Evolutionary conservation across 1,140 invertebrate species (phyloP).

Genomic region (Rhyacophila brunnea): DNA sequence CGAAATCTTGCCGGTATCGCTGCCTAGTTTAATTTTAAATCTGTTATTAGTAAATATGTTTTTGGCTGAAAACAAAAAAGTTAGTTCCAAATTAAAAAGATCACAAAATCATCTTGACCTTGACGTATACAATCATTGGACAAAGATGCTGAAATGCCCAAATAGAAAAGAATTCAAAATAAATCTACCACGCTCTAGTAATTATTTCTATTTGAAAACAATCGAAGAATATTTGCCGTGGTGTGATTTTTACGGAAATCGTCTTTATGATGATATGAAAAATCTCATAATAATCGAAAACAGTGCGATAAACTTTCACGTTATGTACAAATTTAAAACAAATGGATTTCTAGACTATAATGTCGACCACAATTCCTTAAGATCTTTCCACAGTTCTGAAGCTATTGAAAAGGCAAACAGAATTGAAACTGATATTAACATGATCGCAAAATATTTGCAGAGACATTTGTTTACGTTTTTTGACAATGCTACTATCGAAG

Average conservation of each 20-base stretch:
- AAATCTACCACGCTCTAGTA: neutral
- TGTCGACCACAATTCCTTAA: slow-evolving; percentile 12
- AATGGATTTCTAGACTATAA: slow-evolving; percentile 26
- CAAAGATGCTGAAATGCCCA: slow-evolving; percentile 4
- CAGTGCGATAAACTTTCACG: slow-evolving; percentile 1
- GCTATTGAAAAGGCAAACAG: slow-evolving; percentile 7
- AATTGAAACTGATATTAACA: slow-evolving; percentile 1
- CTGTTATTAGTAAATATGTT: slow-evolving; percentile 33
- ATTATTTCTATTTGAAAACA: slow-evolving; percentile 7
- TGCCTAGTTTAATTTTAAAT: slow-evolving; percentile 72
- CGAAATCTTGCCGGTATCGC: slow-evolving; percentile 81
- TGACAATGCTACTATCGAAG: slow-evolving; percentile 11
- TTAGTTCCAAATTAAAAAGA: neutral
- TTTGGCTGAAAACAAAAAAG: neutral
- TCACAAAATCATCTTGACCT: slow-evolving; percentile 4
- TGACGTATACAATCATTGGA: slow-evolving; percentile 12
- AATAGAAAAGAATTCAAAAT: slow-evolving; percentile 2
- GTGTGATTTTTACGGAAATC: slow-evolving; percentile 20
- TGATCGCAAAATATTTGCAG: neutral
- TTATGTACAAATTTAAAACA: slow-evolving; percentile 6
- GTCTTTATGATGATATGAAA: slow-evolving; percentile 18
- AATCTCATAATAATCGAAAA: slow-evolving; percentile 14
- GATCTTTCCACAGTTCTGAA: neutral
- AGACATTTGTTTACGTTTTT: slow-evolving; percentile 17
- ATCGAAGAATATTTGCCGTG: slow-evolving; percentile 9